Evolutionary conservation across 2,797 vertebrate genomes (phyloP).

Genomic region (Cyclopterus lumpus): DNA sequence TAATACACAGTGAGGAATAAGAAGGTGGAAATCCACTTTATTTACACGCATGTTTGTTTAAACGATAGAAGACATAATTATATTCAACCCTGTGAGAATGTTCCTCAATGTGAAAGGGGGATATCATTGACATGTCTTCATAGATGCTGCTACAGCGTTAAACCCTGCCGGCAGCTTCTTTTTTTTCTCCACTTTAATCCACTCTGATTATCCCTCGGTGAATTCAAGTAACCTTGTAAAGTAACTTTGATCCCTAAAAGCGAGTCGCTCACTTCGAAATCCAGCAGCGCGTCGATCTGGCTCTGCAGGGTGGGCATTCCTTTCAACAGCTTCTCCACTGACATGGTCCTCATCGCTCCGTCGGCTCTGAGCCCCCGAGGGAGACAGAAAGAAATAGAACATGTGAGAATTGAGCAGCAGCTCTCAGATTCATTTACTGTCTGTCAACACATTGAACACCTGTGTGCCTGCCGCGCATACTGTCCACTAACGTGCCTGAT

Average conservation of each 20-base stretch:
- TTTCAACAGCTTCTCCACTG: constrained; percentile 96
- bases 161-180: background rate
- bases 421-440: background rate
- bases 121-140: constrained; percentile 2
- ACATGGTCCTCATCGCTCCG: constrained; percentile 97
- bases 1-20: background rate
- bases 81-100: background rate
- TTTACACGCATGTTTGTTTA: background rate
- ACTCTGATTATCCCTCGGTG: constrained; percentile 1
- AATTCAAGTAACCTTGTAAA: constrained; percentile 21
- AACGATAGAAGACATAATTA: background rate
- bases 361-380: constrained; percentile 85
- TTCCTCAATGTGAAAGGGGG: background rate
- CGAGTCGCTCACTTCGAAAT: constrained; percentile 92
- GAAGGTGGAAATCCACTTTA: background rate
- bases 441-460: background rate
- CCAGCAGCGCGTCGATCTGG: constrained; percentile 97
- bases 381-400: constrained; percentile 1
- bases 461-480: constrained; percentile 5
- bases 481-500: constrained; percentile 22
- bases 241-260: constrained; percentile 21
- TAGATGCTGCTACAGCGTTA: constrained; percentile 5
- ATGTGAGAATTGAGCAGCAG: constrained; percentile 11
- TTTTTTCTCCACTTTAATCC: background rate
- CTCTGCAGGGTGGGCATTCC: constrained; percentile 97